Conservation (phyloP, 2,797 vertebrate genomes). For the Leptatherina wallacei region DNA sequence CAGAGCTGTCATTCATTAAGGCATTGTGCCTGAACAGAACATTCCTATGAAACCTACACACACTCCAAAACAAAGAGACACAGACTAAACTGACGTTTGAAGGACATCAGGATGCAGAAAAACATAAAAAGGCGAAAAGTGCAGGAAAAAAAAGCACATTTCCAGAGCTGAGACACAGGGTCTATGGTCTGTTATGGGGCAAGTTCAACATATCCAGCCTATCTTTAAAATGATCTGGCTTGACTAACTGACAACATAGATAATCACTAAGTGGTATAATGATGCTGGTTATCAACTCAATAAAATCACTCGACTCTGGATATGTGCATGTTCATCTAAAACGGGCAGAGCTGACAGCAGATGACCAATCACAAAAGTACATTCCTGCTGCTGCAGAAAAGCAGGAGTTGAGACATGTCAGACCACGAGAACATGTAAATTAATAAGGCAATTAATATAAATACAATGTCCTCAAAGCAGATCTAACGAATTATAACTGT, state of each 20-base stretch:
- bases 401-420: too few species aligned
- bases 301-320: neutral
- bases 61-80: conserved; percentile 14
- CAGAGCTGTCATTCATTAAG: conserved; percentile 69
- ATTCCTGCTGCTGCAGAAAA: too few species aligned
- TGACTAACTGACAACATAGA: neutral
- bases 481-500: too few species aligned
- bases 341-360: too few species aligned
- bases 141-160: conserved; percentile 10
- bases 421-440: too few species aligned
- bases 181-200: too few species aligned
- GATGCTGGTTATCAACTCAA: neutral
- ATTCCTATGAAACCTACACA: conserved; percentile 63
- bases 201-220: too few species aligned
- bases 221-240: too few species aligned
- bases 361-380: too few species aligned
- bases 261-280: neutral
- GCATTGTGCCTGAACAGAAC: conserved; percentile 51
- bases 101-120: conserved; percentile 40
- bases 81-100: conserved; percentile 14
- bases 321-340: neutral
- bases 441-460: too few species aligned
- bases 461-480: too few species aligned
- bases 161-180: neutral
- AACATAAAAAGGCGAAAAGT: conserved; percentile 19